A percentile compares a stretch with the other conserved stretches of the same genome.
phyloP scores from a whole-genome alignment of 2,113 vertebrate species.

The Miniopterus natalensis region DNA sequence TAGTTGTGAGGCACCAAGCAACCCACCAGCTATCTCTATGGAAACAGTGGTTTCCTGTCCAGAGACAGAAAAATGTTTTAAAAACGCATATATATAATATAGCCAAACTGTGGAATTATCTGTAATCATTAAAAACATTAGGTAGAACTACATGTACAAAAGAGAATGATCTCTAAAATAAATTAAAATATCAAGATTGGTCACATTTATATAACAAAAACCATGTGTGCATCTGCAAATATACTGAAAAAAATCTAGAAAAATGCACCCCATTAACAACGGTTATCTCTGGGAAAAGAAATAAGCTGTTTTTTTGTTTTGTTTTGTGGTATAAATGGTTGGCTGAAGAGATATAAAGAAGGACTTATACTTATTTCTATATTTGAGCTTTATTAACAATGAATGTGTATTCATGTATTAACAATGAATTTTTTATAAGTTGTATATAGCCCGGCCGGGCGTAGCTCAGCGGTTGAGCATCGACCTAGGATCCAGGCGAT shows the following conservation, averaged over 20 bases:
- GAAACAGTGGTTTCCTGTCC: background rate
- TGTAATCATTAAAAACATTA: conserved; percentile 46
- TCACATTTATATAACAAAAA: conserved; percentile 44
- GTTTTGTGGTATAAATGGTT: conserved; percentile 6
- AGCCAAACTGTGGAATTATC: conserved; percentile 23
- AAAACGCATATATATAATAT: background rate
- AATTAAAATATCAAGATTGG: background rate
- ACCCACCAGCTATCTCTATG: background rate
- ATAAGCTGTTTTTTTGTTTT: background rate
- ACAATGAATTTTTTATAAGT: background rate
- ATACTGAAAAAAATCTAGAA: conserved; percentile 16
- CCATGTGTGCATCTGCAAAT: background rate
- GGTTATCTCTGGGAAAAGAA: background rate
- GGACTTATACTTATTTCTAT: background rate
- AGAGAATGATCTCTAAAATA: conserved; percentile 39
- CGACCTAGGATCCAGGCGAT: no score
- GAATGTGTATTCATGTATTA: background rate
- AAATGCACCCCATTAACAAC: conserved; percentile 9
- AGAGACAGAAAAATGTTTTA: background rate
- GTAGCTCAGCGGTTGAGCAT: no score
- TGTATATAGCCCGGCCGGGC: no score
- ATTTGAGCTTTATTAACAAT: conserved; percentile 41
- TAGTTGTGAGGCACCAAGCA: conserved; percentile 4
- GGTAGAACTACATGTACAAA: conserved; percentile 20
- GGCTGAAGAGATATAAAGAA: conserved; percentile 37